Percentiles rank a stretch among this genome's conserved stretches.
These are phyloP conservation scores for Periphyllus acericola DNA, from an alignment of 2,888 invertebrate genomes.

Conservation along the genomic window DNA sequence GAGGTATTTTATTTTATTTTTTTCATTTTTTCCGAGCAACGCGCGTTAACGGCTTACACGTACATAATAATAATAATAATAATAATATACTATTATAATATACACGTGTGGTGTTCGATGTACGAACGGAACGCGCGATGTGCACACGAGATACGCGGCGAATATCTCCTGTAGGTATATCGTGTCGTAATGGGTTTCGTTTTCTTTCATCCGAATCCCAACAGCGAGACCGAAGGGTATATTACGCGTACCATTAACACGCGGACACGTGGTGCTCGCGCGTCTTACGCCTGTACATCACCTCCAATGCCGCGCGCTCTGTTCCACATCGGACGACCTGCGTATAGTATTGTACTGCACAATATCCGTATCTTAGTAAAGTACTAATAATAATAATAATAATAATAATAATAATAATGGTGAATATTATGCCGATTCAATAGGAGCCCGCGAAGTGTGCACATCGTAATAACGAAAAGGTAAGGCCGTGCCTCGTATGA, in stretches of 20 bases:
- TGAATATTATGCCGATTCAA: background rate
- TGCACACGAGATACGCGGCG: background rate
- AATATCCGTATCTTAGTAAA: background rate
- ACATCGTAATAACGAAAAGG: too few species aligned
- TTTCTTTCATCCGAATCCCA: background rate
- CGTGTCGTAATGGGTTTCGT: slow-evolving; percentile 17
- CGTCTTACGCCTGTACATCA: background rate
- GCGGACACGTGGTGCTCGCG: too few species aligned
- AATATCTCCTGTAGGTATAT: background rate
- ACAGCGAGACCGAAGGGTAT: slow-evolving; percentile 9
- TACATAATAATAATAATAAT: background rate
- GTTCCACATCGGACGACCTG: background rate
- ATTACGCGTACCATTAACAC: background rate
- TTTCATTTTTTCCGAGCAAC: slow-evolving; percentile 7
- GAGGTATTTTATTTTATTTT: background rate
- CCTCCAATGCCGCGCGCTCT: background rate
- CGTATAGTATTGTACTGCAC: background rate
- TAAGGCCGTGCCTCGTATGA: too few species aligned
- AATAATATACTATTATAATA: background rate
- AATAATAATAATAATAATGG: too few species aligned
- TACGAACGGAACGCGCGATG: background rate
- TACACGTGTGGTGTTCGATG: background rate
- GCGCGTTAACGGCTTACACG: slow-evolving; percentile 39
- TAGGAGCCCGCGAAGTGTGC: background rate
- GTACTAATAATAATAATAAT: too few species aligned